Percentiles rank a stretch among this genome's conserved stretches.
Conservation (phyloP, 2,888 invertebrate species). For the Caenorhabditis sp. region DNA sequence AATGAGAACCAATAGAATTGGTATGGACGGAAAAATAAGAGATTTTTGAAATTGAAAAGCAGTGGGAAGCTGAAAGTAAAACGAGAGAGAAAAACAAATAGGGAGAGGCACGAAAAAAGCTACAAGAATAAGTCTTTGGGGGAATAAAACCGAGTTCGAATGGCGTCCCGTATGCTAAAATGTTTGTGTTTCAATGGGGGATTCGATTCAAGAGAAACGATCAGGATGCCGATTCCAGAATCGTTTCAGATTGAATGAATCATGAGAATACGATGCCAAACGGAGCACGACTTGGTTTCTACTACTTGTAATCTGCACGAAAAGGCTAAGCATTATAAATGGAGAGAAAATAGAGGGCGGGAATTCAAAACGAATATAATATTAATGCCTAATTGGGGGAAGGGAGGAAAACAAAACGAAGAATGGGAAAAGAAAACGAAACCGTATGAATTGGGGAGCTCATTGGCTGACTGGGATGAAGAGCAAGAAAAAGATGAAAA, state of each 20-base stretch:
- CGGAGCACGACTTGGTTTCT: conserved; percentile 61
- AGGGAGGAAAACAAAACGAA: conserved; percentile 28
- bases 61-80: conserved; percentile 54
- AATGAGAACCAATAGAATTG: conserved; percentile 45
- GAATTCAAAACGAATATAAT: conserved; percentile 43
- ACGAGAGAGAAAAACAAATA: conserved; percentile 17
- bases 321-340: conserved; percentile 42
- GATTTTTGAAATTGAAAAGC: conserved; percentile 53
- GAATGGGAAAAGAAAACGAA: conserved; percentile 41
- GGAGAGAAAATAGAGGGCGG: background rate
- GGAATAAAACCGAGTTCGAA: conserved; percentile 52
- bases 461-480: conserved; percentile 59
- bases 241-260: conserved; percentile 5
- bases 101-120: conserved; percentile 18
- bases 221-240: conserved; percentile 52
- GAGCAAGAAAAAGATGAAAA: conserved; percentile 39
- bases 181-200: background rate
- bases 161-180: conserved; percentile 13
- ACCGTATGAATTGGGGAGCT: conserved; percentile 58
- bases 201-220: background rate
- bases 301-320: conserved; percentile 57
- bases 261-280: conserved; percentile 12
- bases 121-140: conserved; percentile 30
- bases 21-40: conserved; percentile 26
- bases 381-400: conserved; percentile 62